A percentile compares a stretch with the other conserved stretches of the same genome.
Conservation (phyloP, 2,113 vertebrate genomes). For the Brachypodius melanocephalos region DNA sequence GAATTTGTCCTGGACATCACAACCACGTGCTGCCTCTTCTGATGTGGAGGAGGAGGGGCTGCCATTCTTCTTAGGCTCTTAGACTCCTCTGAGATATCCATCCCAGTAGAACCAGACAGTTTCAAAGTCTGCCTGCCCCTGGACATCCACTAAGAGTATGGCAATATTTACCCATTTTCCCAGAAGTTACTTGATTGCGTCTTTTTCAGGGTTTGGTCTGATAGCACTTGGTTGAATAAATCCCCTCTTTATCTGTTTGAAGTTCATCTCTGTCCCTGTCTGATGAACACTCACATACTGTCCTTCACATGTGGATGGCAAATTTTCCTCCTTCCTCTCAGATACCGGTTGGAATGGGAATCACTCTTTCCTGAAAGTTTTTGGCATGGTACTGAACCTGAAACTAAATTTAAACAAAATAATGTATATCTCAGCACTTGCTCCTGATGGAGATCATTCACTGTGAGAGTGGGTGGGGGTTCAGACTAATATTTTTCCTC, state of each 20-base stretch:
- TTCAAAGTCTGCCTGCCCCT: background rate
- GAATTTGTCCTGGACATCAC: background rate
- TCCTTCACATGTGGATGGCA: background rate
- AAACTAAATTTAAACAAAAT: background rate
- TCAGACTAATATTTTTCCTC: background rate
- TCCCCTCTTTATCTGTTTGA: background rate
- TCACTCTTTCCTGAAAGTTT: background rate
- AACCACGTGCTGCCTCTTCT: rapidly evolving
- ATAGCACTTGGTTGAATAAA: background rate
- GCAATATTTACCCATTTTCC: background rate
- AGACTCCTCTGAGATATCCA: background rate
- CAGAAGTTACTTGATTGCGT: background rate
- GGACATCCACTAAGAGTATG: background rate
- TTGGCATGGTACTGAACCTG: rapidly evolving
- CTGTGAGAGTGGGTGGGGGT: background rate
- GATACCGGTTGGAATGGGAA: background rate
- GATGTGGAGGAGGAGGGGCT: background rate
- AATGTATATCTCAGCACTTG: background rate
- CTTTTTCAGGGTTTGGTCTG: background rate
- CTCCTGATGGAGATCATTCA: background rate
- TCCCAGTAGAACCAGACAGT: background rate
- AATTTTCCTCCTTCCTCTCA: background rate
- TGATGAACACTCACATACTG: background rate
- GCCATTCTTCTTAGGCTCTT: background rate
- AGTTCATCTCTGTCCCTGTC: background rate